Conservation (phyloP, 2,888 invertebrate genomes). For the Mimachlamys varia region DNA sequence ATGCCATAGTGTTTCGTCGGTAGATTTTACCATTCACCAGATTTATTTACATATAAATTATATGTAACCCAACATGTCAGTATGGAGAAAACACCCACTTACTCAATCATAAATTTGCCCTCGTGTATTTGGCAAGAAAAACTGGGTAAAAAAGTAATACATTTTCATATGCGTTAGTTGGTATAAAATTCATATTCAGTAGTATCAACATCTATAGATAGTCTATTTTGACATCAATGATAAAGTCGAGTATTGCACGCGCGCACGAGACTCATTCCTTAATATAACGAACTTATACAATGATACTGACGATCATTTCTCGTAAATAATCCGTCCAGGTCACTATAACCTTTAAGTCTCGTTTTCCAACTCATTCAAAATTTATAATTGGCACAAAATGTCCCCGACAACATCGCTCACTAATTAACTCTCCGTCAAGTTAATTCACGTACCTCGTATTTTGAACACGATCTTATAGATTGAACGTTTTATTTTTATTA, state of each 20-base stretch:
- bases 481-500: neutral
- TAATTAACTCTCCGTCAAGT: neutral
- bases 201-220: neutral
- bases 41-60: neutral
- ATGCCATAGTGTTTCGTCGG: neutral
- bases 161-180: neutral
- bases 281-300: neutral
- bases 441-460: neutral
- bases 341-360: neutral
- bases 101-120: neutral
- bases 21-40: neutral
- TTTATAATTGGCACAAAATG: constrained; percentile 22
- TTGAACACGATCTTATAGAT: neutral
- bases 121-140: constrained; percentile 8
- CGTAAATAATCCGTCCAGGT: neutral
- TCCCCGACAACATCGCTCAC: neutral
- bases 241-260: neutral
- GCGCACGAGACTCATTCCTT: neutral
- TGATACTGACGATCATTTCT: neutral
- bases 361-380: constrained; percentile 7
- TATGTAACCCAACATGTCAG: neutral
- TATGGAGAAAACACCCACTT: neutral
- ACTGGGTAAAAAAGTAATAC: neutral
- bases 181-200: constrained; percentile 15
- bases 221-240: neutral